These are phyloP conservation scores for Xiphydria camelus DNA, from an alignment of 2,888 invertebrate species.

Conservation along the genomic window DNA sequence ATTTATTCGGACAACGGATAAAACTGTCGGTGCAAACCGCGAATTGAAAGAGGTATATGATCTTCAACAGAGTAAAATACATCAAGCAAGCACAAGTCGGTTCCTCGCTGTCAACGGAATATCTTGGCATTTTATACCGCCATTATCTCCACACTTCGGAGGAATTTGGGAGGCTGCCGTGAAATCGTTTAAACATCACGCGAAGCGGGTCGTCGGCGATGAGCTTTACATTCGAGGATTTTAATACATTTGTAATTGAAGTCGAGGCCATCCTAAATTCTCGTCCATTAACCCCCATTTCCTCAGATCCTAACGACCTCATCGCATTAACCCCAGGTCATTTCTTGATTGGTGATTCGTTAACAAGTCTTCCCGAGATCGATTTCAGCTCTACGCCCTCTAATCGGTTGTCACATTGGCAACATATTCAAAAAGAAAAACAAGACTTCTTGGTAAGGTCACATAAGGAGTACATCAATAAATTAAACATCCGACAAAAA, in stretches of 20 bases:
- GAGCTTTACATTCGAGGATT: constrained; percentile 30
- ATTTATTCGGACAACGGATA: constrained; percentile 34
- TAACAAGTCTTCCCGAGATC: neutral
- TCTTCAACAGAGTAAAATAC: neutral
- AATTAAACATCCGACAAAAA: constrained; percentile 3
- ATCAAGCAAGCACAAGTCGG: neutral
- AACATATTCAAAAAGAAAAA: constrained; percentile 3
- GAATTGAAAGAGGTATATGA: constrained; percentile 14
- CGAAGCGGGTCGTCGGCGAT: constrained; percentile 22
- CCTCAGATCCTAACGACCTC: constrained; percentile 23
- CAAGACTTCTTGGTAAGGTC: constrained; percentile 13
- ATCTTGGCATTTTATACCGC: constrained; percentile 31
- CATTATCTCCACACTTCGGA: constrained; percentile 31
- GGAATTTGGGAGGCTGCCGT: constrained; percentile 35
- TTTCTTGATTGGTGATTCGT: constrained; percentile 14
- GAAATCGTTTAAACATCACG: constrained; percentile 32
- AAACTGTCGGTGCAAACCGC: constrained; percentile 26
- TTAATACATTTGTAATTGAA: constrained; percentile 15
- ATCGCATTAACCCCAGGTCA: constrained; percentile 16
- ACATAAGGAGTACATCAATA: constrained; percentile 10
- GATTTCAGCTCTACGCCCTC: neutral
- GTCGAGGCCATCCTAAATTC: constrained; percentile 22
- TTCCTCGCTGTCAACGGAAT: neutral
- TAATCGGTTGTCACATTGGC: constrained; percentile 13
- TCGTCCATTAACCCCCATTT: constrained; percentile 19